A percentile compares a stretch with the other conserved stretches of the same genome.
These are phyloP conservation scores for Sciurus vulgaris DNA, from an alignment of 2,797 vertebrate genomes.

Conservation along the genomic window DNA sequence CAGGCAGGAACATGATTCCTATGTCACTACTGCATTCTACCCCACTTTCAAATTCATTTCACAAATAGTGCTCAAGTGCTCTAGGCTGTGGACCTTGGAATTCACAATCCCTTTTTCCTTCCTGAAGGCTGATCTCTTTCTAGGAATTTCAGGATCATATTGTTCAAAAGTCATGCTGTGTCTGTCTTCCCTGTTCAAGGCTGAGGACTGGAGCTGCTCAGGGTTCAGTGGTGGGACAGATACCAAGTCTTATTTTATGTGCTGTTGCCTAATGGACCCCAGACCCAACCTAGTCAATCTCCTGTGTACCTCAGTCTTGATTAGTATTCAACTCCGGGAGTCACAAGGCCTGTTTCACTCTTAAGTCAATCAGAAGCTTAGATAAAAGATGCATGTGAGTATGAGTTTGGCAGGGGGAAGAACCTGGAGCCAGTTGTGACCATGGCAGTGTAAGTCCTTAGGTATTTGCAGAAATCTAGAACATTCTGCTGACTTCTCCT, in stretches of 20 bases:
- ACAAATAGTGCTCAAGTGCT: background rate
- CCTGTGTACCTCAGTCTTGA: background rate
- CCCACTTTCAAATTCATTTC: background rate
- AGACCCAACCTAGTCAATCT: background rate
- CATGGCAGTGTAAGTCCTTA: background rate
- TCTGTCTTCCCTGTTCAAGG: background rate
- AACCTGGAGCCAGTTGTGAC: background rate
- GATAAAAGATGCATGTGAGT: background rate
- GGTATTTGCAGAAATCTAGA: background rate
- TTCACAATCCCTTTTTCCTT: slow-evolving; percentile 37
- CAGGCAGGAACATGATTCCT: slow-evolving; percentile 10
- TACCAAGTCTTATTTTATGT: background rate
- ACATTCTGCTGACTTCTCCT: background rate
- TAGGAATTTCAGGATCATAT: slow-evolving; percentile 3
- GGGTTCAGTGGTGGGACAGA: background rate
- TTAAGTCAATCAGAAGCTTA: slow-evolving; percentile 3
- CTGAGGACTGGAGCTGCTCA: background rate
- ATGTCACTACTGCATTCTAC: background rate
- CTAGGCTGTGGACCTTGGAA: background rate
- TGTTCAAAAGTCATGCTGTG: background rate
- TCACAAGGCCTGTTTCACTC: background rate
- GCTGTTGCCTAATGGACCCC: background rate
- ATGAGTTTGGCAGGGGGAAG: background rate
- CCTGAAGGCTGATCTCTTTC: slow-evolving; percentile 30
- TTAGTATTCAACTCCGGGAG: background rate